phyloP scores from a whole-genome alignment of 2,797 vertebrate genomes.

The Macropodus opercularis region DNA sequence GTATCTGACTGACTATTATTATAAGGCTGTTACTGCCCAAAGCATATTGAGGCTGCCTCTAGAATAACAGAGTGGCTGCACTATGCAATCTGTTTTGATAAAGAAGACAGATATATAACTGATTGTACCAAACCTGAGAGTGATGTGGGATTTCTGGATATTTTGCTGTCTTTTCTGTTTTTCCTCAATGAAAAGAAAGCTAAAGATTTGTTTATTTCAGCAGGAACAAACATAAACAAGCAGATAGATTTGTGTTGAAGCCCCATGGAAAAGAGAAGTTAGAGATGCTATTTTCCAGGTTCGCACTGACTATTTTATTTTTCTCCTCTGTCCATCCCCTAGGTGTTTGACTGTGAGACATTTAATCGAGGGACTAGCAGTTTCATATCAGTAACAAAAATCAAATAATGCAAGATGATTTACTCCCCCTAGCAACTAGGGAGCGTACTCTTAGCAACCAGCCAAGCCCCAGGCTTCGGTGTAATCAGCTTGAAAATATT shows the following conservation, averaged over 20 bases:
- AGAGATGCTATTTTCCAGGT: conserved; percentile 99
- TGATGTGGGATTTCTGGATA: conserved; percentile 76
- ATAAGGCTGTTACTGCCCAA: conserved; percentile 32
- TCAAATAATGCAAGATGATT: conserved; percentile 99
- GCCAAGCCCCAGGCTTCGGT: conserved; percentile 96
- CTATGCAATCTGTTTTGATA: conserved; percentile 81
- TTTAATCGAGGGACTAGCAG: conserved; percentile 99
- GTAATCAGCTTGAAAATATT: conserved; percentile 99
- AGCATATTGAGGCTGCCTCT: conserved; percentile 48
- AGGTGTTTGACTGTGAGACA: conserved; percentile 99
- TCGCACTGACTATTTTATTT: conserved; percentile 94
- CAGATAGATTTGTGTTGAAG: conserved; percentile 89
- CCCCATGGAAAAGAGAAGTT: conserved; percentile 92
- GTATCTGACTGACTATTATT: conserved; percentile 51
- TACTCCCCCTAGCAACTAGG: conserved; percentile 99
- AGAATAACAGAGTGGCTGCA: conserved; percentile 57
- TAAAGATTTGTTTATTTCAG: conserved; percentile 92
- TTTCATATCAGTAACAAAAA: conserved; percentile 99
- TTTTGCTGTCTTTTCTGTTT: conserved; percentile 81
- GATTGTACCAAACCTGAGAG: conserved; percentile 75
- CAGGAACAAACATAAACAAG: conserved; percentile 85
- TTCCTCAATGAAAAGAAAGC: conserved; percentile 82
- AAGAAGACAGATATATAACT: conserved; percentile 80
- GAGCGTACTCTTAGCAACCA: conserved; percentile 99
- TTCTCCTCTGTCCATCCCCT: conserved; percentile 93